Conservation (phyloP, 2,113 vertebrate species). For the Rissa tridactyla region DNA sequence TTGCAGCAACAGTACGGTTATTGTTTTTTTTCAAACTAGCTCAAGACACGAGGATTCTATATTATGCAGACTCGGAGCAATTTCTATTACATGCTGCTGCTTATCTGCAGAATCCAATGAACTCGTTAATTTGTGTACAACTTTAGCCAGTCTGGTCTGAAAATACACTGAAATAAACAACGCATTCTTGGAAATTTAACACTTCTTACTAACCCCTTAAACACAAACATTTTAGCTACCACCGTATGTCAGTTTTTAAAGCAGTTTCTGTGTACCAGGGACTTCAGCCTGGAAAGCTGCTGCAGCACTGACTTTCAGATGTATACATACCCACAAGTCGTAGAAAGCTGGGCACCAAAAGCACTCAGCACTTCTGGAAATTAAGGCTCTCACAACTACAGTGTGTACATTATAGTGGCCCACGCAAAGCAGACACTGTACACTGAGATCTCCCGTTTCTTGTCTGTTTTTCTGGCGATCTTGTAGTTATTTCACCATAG, state of each 20-base stretch:
- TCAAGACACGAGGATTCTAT: neutral
- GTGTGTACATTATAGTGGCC: fast-evolving
- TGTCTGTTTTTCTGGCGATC: neutral
- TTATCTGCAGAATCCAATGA: neutral
- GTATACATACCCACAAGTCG: neutral
- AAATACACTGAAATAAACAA: neutral
- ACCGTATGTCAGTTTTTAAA: neutral
- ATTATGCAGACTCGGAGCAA: neutral
- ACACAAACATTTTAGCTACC: neutral
- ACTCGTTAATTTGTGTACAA: neutral
- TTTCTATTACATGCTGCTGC: neutral
- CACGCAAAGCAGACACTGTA: neutral
- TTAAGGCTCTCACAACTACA: neutral
- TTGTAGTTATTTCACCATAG: neutral
- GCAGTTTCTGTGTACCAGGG: neutral
- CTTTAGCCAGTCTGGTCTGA: neutral
- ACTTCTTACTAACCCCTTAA: neutral
- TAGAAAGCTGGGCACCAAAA: neutral
- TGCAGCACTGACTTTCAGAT: neutral
- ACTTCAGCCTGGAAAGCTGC: neutral
- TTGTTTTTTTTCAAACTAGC: neutral
- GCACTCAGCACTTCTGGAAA: neutral
- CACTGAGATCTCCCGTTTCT: neutral
- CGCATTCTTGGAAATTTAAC: neutral
- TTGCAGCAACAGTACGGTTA: neutral